Evolutionary conservation across 2,888 invertebrate genomes (phyloP).

Genomic region (Zaprionus lineosus): DNA sequence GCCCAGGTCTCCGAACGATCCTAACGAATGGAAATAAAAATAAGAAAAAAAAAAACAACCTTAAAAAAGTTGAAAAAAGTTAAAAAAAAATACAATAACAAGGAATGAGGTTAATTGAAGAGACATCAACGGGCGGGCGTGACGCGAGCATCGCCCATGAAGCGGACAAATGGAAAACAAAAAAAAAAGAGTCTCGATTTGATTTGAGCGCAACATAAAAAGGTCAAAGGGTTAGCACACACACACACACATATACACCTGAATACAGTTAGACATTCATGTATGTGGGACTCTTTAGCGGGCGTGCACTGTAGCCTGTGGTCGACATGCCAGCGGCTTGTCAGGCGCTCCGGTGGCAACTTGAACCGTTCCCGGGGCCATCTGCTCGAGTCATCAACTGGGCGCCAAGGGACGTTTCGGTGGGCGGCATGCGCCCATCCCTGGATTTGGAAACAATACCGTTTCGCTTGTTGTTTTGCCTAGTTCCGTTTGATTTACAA

Average conservation of each 20-base stretch:
- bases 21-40: conserved; percentile 7
- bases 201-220: conserved; percentile 74
- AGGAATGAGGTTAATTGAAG: conserved; percentile 75
- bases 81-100: too few relatives aligned
- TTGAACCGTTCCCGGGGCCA: conserved; percentile 69
- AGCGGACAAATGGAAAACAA: conserved; percentile 57
- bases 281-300: too few relatives aligned
- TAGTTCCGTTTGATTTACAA: conserved; percentile 77
- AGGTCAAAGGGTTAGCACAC: conserved; percentile 62
- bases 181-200: conserved; percentile 67
- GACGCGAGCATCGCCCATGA: conserved; percentile 77
- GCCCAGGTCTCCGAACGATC: conserved; percentile 42
- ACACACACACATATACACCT: background rate
- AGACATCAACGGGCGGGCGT: conserved; percentile 72
- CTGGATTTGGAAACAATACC: conserved; percentile 77
- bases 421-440: conserved; percentile 55
- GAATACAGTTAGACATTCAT: conserved; percentile 10
- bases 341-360: conserved; percentile 72
- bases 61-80: too few relatives aligned
- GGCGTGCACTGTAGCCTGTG: conserved; percentile 47
- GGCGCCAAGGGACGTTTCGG: background rate
- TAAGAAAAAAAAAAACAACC: conserved; percentile 9
- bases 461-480: conserved; percentile 70
- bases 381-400: conserved; percentile 64
- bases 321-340: conserved; percentile 59